A percentile compares a stretch with the other conserved stretches of the same genome.
phyloP scores from a whole-genome alignment of 1,140 invertebrate species.

The Chelonus insularis region DNA sequence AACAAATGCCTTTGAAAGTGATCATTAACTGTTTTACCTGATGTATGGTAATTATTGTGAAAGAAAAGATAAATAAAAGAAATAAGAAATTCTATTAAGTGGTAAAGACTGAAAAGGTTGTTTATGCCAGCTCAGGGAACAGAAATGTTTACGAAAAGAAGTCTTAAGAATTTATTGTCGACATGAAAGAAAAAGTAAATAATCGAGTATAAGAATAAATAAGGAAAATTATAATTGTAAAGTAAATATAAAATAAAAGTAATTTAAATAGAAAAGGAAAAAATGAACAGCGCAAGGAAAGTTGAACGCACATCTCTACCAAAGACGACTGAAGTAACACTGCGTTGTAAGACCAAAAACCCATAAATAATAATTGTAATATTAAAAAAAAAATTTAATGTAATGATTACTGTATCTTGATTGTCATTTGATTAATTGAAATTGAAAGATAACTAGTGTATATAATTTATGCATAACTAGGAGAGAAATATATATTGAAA shows the following conservation, averaged over 20 bases:
- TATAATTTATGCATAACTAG: constrained; percentile 15
- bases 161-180: too few relatives aligned
- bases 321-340: constrained; percentile 52
- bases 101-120: constrained; percentile 55
- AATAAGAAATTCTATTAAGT: constrained; percentile 15
- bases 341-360: constrained; percentile 50
- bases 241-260: too few relatives aligned
- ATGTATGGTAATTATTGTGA: constrained; percentile 39
- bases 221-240: too few relatives aligned
- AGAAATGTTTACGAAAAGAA: constrained; percentile 38
- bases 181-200: too few relatives aligned
- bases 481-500: constrained; percentile 21
- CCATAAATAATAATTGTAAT: constrained; percentile 14
- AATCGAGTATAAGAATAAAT: too few relatives aligned
- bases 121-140: constrained; percentile 54
- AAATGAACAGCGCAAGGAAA: constrained; percentile 5
- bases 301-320: constrained; percentile 44
- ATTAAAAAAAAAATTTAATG: background rate
- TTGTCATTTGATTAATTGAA: constrained; percentile 14
- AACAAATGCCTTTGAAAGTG: constrained; percentile 28
- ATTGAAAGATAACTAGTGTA: constrained; percentile 11
- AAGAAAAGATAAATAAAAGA: constrained; percentile 29
- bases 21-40: constrained; percentile 37
- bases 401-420: constrained; percentile 2
- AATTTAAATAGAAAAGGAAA: too few relatives aligned